A percentile compares a stretch with the other conserved stretches of the same genome.
These are phyloP conservation scores for Macrocentrus cingulum DNA, from an alignment of 1,140 invertebrate species.

Conservation along the genomic window DNA sequence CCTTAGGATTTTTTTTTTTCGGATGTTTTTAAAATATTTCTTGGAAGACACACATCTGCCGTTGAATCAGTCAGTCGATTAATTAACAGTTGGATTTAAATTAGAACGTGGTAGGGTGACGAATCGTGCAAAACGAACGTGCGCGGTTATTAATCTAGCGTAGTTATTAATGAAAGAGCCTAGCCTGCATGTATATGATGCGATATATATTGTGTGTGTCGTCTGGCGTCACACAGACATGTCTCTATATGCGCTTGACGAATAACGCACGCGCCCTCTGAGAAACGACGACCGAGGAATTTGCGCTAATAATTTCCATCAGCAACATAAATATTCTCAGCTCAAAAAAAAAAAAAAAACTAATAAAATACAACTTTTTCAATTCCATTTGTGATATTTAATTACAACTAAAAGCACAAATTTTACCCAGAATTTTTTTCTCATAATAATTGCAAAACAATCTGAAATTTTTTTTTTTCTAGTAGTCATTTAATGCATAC, in stretches of 20 bases:
- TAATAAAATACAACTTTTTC: too few relatives aligned
- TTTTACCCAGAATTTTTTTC: too few relatives aligned
- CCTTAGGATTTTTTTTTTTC: too few relatives aligned
- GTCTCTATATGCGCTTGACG: background rate
- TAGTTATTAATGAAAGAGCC: slow-evolving; percentile 30
- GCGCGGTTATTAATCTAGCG: slow-evolving; percentile 28
- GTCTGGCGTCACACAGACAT: slow-evolving; percentile 12
- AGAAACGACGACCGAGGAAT: slow-evolving; percentile 6
- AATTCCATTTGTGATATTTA: too few relatives aligned
- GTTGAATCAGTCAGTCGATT: slow-evolving; percentile 21
- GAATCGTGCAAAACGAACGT: slow-evolving; percentile 26
- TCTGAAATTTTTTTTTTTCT: too few relatives aligned
- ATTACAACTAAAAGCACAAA: too few relatives aligned
- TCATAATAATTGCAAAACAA: too few relatives aligned
- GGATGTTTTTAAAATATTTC: too few relatives aligned
- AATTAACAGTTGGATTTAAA: slow-evolving; percentile 31
- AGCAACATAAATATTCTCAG: too few relatives aligned
- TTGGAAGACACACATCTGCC: background rate
- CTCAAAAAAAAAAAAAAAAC: too few relatives aligned
- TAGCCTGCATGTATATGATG: background rate
- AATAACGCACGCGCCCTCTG: background rate
- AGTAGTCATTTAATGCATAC: too few relatives aligned
- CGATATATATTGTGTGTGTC: background rate
- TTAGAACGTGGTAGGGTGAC: slow-evolving; percentile 33
- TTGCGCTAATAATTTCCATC: background rate